Evolutionary conservation across 1,140 invertebrate species (phyloP).

Genomic region (Cydia pomonella): DNA sequence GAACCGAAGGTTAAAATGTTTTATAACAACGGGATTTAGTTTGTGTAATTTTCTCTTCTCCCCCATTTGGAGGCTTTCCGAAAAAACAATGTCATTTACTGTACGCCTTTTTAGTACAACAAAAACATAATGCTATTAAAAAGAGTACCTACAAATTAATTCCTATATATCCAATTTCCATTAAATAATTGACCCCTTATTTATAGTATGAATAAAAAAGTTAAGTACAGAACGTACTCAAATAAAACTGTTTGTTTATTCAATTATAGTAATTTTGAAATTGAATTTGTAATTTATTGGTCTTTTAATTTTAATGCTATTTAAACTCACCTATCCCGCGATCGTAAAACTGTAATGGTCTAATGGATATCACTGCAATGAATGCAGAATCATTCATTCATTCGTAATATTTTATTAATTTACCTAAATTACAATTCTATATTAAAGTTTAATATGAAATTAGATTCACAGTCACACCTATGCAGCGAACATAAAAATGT

Average conservation of each 20-base stretch:
- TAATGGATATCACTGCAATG: not conserved
- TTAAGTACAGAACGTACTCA: not conserved
- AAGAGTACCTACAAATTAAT: too few species aligned
- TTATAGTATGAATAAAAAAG: not conserved
- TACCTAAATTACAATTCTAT: not conserved
- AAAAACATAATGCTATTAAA: too few species aligned
- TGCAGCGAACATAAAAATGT: conserved; percentile 19
- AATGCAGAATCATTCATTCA: not conserved
- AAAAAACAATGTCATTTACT: too few species aligned
- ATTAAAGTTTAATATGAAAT: not conserved
- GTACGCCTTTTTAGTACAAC: too few species aligned
- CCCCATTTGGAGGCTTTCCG: too few species aligned
- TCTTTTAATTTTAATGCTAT: not conserved
- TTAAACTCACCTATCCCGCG: not conserved
- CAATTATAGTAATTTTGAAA: not conserved
- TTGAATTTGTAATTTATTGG: not conserved
- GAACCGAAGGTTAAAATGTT: too few species aligned
- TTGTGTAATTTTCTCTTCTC: too few species aligned
- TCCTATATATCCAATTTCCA: too few species aligned
- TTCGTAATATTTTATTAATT: conserved; percentile 5
- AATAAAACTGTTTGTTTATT: not conserved
- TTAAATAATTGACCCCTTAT: not conserved
- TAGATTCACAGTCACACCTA: conserved; percentile 22
- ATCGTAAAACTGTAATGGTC: not conserved
- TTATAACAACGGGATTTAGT: too few species aligned